These are phyloP conservation scores for Epizoanthus ramosus DNA, from an alignment of 92 coral and sea anemone species.

Conservation along the genomic window DNA sequence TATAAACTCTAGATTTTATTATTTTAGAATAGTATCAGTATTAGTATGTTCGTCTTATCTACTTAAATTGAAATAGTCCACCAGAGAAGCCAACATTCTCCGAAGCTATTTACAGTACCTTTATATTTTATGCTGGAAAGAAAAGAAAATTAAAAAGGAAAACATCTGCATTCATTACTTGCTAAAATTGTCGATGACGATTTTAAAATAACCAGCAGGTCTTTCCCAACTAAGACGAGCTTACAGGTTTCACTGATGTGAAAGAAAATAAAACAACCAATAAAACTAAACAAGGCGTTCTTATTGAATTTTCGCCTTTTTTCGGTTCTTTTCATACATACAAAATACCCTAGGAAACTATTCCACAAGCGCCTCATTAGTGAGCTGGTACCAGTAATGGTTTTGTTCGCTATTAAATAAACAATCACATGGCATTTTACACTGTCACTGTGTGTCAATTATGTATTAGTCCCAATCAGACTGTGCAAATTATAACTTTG, in stretches of 20 bases:
- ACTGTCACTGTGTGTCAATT: constrained; percentile 16
- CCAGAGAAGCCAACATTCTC: too few species aligned
- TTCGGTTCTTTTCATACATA: neutral
- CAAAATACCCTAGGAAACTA: neutral
- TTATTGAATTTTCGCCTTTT: neutral
- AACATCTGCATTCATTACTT: too few species aligned
- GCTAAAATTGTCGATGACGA: constrained; percentile 3
- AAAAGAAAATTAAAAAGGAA: too few species aligned
- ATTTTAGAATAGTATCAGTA: too few species aligned
- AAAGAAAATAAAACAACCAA: neutral
- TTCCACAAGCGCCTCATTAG: neutral
- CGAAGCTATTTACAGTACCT: too few species aligned
- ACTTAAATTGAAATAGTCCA: too few species aligned
- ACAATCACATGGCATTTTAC: neutral
- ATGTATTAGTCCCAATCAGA: constrained; percentile 12
- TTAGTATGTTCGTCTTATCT: too few species aligned
- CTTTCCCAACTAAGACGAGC: neutral
- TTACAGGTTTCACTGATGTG: neutral
- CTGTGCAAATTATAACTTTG: constrained; percentile 18
- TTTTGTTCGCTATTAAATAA: constrained; percentile 23
- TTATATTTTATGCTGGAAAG: too few species aligned
- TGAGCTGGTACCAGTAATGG: constrained; percentile 32
- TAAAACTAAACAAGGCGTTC: neutral
- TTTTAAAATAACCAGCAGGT: neutral
- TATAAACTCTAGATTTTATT: too few species aligned